A percentile compares a stretch with the other conserved stretches of the same genome.
These are phyloP conservation scores for Eupithecia insigniata DNA, from an alignment of 2,888 invertebrate species.

Conservation along the genomic window DNA sequence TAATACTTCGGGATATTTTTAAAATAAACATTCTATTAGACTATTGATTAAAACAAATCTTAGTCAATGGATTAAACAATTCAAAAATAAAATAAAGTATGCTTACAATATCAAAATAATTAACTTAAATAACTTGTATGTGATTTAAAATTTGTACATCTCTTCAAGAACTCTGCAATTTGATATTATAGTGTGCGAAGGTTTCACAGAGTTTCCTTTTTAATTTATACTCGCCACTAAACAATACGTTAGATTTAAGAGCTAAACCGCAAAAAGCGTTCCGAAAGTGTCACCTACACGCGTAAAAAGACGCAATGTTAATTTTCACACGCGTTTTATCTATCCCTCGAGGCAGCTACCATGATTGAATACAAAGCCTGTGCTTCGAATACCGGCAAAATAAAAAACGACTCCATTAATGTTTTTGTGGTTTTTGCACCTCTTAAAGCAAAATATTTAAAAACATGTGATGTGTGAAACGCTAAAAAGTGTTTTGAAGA, in stretches of 20 bases:
- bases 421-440: conserved; percentile 24
- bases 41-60: too few relatives aligned
- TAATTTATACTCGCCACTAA: not conserved
- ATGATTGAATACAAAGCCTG: conserved; percentile 70
- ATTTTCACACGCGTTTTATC: conserved; percentile 70
- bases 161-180: not conserved
- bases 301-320: conserved; percentile 55
- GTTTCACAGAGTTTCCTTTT: not conserved
- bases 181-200: not conserved
- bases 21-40: not conserved
- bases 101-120: too few relatives aligned
- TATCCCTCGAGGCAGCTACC: conserved; percentile 53
- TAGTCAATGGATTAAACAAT: too few relatives aligned
- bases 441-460: conserved; percentile 17
- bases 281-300: conserved; percentile 13
- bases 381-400: conserved; percentile 52
- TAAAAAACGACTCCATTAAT: conserved; percentile 21
- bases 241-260: not conserved
- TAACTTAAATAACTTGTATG: not conserved
- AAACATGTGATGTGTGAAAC: conserved; percentile 22
- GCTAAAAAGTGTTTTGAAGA: conserved; percentile 19
- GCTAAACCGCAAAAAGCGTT: conserved; percentile 20
- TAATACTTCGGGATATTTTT: not conserved
- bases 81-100: too few relatives aligned
- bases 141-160: not conserved